These are phyloP conservation scores for Xenops minutus DNA, from an alignment of 2,797 vertebrate species.

Conservation along the genomic window DNA sequence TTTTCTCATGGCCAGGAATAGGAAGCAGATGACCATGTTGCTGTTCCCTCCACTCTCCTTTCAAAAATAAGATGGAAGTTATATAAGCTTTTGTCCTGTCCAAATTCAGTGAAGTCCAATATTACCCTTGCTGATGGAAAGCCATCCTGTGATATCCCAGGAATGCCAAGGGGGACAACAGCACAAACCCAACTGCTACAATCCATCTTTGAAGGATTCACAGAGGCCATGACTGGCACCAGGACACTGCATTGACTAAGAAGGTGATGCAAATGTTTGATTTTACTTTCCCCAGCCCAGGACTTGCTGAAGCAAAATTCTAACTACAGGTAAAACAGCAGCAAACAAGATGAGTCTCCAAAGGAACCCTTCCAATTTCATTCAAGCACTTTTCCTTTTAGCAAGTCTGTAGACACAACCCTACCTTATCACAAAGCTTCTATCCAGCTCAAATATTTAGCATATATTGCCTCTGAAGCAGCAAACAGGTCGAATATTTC, in stretches of 20 bases:
- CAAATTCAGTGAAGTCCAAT: not conserved
- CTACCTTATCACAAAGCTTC: not conserved
- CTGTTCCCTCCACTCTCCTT: not conserved
- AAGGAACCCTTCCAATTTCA: not conserved
- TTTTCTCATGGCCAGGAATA: not conserved
- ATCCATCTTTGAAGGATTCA: not conserved
- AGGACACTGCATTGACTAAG: not conserved
- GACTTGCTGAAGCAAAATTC: not conserved
- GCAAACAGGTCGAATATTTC: not conserved
- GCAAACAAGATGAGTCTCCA: not conserved
- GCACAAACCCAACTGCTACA: not conserved
- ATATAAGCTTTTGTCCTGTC: not conserved
- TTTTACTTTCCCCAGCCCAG: not conserved
- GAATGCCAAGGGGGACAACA: not conserved
- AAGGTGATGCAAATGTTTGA: not conserved
- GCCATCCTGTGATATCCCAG: not conserved
- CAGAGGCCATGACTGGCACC: not conserved
- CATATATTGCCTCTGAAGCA: not conserved
- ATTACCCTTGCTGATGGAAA: not conserved
- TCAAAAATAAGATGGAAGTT: not conserved
- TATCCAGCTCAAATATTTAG: not conserved
- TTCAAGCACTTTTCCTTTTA: accelerated
- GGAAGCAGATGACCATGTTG: not conserved
- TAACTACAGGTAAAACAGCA: not conserved
- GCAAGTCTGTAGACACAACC: not conserved